phyloP scores from a whole-genome alignment of 2,113 vertebrate species.

The Accipiter cooperii region DNA sequence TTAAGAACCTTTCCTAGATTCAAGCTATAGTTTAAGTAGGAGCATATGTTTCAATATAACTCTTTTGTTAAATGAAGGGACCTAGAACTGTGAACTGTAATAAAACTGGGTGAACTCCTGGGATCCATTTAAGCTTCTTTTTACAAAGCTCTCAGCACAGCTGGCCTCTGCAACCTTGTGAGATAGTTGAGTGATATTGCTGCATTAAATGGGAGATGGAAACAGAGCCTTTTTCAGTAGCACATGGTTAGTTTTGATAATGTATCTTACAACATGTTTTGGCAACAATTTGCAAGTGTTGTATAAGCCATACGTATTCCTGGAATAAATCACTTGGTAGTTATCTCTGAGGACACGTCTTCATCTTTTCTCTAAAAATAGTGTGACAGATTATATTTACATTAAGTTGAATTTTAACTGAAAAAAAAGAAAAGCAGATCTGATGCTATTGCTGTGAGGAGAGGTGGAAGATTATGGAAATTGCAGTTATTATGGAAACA shows the following conservation, averaged over 20 bases:
- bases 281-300: not conserved
- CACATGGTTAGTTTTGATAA: not conserved
- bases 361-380: not conserved
- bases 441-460: not conserved
- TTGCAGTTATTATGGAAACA: not conserved
- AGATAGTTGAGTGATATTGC: not conserved
- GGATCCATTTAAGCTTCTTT: not conserved
- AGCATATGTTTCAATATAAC: not conserved
- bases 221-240: not conserved
- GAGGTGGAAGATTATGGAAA: not conserved
- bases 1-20: not conserved
- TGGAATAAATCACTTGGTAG: not conserved
- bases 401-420: not conserved
- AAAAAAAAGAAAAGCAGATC: not conserved
- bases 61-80: not conserved
- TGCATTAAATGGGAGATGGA: not conserved
- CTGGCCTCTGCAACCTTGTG: not conserved
- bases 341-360: not conserved
- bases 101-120: not conserved
- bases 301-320: not conserved
- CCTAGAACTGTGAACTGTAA: not conserved
- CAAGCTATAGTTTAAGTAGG: not conserved
- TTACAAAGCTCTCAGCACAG: not conserved
- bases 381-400: slow-evolving; percentile 12
- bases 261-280: not conserved